Evolutionary conservation across 2,888 invertebrate genomes (phyloP).

Genomic region (Xanthia icteritia): DNA sequence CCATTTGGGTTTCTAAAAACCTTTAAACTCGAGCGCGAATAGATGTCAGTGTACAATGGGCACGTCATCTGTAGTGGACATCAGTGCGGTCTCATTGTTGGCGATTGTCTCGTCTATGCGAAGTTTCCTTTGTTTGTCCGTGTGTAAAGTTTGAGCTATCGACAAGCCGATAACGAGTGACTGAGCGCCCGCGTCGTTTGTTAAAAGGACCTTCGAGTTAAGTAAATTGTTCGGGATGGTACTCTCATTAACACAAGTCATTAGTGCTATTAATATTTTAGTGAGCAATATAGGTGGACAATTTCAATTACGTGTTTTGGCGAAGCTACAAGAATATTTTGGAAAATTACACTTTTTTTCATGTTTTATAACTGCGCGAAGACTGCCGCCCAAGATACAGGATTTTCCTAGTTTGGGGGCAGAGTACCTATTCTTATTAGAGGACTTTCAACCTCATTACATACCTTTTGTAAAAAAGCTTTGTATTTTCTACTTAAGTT

Average conservation of each 20-base stretch:
- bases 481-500: no score
- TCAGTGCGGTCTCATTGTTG: constrained; percentile 82
- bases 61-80: constrained; percentile 76
- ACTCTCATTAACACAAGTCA: constrained; percentile 34
- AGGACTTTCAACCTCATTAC: no score
- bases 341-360: background rate
- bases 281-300: no score
- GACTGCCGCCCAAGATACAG: no score
- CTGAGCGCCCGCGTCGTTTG: constrained; percentile 73
- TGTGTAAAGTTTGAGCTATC: constrained; percentile 87
- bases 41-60: constrained; percentile 74
- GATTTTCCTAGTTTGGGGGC: no score
- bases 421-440: no score
- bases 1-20: constrained; percentile 67
- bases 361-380: no score
- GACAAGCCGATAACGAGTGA: constrained; percentile 83
- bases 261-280: constrained; percentile 6
- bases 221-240: constrained; percentile 72
- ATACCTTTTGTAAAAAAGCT: no score
- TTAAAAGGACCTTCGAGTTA: constrained; percentile 81
- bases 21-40: constrained; percentile 69
- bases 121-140: constrained; percentile 85
- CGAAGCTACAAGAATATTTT: background rate
- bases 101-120: constrained; percentile 77
- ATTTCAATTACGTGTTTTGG: background rate